Evolutionary conservation across 2,113 vertebrate genomes (phyloP).

Genomic region (Ptilonorhynchus violaceus): DNA sequence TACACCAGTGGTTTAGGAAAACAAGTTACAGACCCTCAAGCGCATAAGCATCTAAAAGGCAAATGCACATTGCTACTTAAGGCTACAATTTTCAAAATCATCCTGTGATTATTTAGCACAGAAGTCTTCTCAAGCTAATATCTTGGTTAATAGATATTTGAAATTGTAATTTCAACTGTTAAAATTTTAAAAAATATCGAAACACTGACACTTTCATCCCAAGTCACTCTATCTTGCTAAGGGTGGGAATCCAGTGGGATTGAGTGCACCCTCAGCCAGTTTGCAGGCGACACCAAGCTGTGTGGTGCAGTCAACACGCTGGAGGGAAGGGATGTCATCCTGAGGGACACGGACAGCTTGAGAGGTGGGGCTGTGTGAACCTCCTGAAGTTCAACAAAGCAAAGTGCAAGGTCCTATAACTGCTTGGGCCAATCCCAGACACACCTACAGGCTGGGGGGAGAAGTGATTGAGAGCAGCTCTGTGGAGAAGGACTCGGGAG

Average conservation of each 20-base stretch:
- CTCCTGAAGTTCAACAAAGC: not conserved
- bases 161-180: not conserved
- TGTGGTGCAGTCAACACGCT: fast-evolving
- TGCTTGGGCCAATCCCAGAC: not conserved
- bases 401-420: not conserved
- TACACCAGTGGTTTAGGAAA: not conserved
- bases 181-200: not conserved
- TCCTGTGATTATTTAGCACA: not conserved
- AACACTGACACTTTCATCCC: not conserved
- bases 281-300: not conserved
- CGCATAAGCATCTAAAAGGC: not conserved
- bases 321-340: not conserved
- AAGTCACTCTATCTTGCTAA: not conserved
- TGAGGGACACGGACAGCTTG: not conserved
- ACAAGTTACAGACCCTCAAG: not conserved
- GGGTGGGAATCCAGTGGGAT: fast-evolving
- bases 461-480: not conserved
- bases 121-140: not conserved
- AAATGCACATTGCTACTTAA: not conserved
- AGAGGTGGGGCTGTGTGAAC: not conserved
- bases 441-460: not conserved
- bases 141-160: not conserved
- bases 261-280: not conserved
- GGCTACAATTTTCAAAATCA: not conserved
- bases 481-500: not conserved